Percentiles rank a stretch among this genome's conserved stretches.
Conservation (phyloP, 2,113 vertebrate genomes). For the Ochotona princeps region DNA sequence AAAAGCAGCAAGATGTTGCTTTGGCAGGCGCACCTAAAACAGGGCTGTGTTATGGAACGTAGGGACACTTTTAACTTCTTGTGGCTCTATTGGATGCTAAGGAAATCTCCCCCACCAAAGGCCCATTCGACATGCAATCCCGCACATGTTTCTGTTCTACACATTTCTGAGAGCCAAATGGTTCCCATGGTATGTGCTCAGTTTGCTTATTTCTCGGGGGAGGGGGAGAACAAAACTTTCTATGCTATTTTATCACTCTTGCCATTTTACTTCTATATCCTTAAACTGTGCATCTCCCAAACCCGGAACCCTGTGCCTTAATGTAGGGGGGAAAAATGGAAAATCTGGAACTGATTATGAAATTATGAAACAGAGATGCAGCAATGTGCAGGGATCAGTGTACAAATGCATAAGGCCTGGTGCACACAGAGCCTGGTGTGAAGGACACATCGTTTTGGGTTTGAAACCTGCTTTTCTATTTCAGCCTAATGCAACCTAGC, state of each 20-base stretch:
- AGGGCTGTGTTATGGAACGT: conserved; percentile 51
- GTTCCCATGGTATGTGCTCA: neutral
- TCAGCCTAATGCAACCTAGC: conserved; percentile 74
- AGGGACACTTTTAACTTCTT: conserved; percentile 55
- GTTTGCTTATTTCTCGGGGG: conserved; percentile 48
- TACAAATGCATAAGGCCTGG: conserved; percentile 70
- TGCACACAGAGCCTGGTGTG: conserved; percentile 71
- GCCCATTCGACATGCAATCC: conserved; percentile 20
- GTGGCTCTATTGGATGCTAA: neutral
- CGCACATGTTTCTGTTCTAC: neutral
- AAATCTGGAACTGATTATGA: conserved; percentile 86
- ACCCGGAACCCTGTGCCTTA: conserved; percentile 72
- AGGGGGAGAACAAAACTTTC: conserved; percentile 51
- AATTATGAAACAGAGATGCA: conserved; percentile 77
- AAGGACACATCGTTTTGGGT: conserved; percentile 79
- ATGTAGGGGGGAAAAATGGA: conserved; percentile 74
- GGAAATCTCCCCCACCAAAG: neutral
- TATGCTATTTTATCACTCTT: conserved; percentile 72
- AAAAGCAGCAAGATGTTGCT: conserved; percentile 70
- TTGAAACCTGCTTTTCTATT: conserved; percentile 81
- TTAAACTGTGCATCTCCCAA: conserved; percentile 76
- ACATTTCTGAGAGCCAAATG: neutral
- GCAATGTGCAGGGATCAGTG: conserved; percentile 77
- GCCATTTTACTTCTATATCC: conserved; percentile 60
- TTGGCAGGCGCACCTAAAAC: conserved; percentile 64